Base-by-base conservation (phyloP, 1,140 invertebrate genomes). In the Dendroctonus ponderosae region DNA sequence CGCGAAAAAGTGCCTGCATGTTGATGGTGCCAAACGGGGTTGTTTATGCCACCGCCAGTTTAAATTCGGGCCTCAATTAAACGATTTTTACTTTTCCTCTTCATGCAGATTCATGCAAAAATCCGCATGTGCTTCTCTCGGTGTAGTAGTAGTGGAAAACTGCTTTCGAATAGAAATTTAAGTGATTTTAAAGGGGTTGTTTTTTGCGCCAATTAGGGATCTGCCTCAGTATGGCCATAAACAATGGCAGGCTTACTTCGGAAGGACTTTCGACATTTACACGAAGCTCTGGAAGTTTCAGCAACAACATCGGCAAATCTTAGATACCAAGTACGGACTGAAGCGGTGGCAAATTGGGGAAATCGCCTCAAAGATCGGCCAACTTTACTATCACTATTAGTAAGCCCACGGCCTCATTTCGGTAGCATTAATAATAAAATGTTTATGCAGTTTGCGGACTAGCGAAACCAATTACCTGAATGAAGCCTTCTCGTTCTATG, bases 361-460 rank as follows among this genome's bases (percentile, higher is more conserved):
- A 83, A 97, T 99, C 68, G 96, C 96, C 9, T 97, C 94, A 8
- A 98, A 98, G 85, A 99, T 98, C 79, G 96, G 96, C 68, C 96
- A 99, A 81, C 87, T 99, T 14, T 98, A 98, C 82, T 99, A 98
- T 79, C 96, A 98, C 81, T 99, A 98, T 80, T 99, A 99, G 92
- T 94, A 84, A 90, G 91, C n/a, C 8, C 50, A 6, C 26, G 26
- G 3, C 26, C 26, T 26, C 26, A n/a, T 6, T 50, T 56, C 7
- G 8, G 12, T 49, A 26, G 1, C 26, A 26, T 26, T 26, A 26
- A 26, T 26, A 26, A 26, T 26, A 3, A 26, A 26, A 26, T 1
- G 11, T 78, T 85, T 73, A 26, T 26, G 26, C 78, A 94, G 91
- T 80, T 83, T 97, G 74, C 83, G 94, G 77, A 97, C 95, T 62